phyloP scores from a whole-genome alignment of 2,797 vertebrate species.

The Neosilurus mollespiculum region DNA sequence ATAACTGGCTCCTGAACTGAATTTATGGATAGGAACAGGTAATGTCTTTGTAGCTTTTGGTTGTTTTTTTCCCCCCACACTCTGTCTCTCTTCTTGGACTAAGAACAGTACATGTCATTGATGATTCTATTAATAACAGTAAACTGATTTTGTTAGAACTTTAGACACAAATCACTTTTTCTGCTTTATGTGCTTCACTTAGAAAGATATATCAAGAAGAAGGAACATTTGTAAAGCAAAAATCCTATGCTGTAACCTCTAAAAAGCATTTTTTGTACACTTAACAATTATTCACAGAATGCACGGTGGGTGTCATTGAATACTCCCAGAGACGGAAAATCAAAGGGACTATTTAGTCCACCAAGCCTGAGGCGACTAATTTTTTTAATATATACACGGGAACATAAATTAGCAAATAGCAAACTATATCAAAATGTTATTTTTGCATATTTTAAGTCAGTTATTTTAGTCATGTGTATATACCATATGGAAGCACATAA shows the following conservation, averaged over 20 bases:
- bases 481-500: no score
- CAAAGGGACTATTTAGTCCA: no score
- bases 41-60: neutral
- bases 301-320: no score
- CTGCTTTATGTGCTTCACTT: neutral
- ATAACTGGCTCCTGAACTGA: slow-evolving; percentile 38
- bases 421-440: no score
- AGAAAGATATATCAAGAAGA: neutral
- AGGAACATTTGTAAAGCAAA: neutral
- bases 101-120: neutral
- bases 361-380: no score
- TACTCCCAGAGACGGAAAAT: no score
- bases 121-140: neutral
- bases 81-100: slow-evolving; percentile 1
- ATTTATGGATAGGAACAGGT: slow-evolving; percentile 29
- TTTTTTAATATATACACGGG: no score
- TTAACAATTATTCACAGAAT: no score
- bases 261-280: neutral
- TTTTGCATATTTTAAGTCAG: no score
- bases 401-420: no score
- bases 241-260: neutral
- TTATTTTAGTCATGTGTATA: no score
- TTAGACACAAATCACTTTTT: neutral
- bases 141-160: neutral
- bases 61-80: neutral